These are phyloP conservation scores for Fragum fragum DNA, from an alignment of 2,888 invertebrate genomes.

Conservation along the genomic window DNA sequence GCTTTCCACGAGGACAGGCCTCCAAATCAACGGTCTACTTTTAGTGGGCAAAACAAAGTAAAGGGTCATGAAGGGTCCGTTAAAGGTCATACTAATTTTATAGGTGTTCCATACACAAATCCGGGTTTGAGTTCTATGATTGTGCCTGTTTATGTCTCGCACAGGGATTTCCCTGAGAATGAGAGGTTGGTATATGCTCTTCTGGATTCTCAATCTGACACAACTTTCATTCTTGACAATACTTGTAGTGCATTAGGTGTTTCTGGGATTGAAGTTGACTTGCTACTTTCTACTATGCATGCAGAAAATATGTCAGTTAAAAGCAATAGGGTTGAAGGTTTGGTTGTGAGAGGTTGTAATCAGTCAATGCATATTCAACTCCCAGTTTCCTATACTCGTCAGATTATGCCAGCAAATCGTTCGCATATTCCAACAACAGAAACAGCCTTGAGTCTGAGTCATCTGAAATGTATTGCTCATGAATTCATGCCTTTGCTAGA, in stretches of 20 bases:
- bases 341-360: conserved; percentile 52
- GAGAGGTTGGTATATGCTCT: conserved; percentile 65
- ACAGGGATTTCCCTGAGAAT: conserved; percentile 40
- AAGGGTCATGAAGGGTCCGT: too few species aligned
- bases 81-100: conserved; percentile 63
- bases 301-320: conserved; percentile 36
- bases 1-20: conserved; percentile 59
- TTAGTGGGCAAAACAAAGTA: too few species aligned
- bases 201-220: too few species aligned
- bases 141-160: conserved; percentile 63
- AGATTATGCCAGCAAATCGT: conserved; percentile 60
- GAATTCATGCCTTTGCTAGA: conserved; percentile 1
- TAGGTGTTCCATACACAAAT: conserved; percentile 52
- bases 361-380: conserved; percentile 39
- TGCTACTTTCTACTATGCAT: conserved; percentile 61
- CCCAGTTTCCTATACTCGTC: conserved; percentile 58
- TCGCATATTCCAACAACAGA: conserved; percentile 56
- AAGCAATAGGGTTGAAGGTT: conserved; percentile 36
- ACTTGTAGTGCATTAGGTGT: conserved; percentile 50
- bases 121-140: conserved; percentile 45
- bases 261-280: conserved; percentile 26
- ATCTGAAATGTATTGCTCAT: conserved; percentile 41
- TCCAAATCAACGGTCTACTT: neutral
- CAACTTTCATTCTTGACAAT: conserved; percentile 57
- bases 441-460: conserved; percentile 40